Base-by-base conservation (phyloP, 2,797 vertebrate species). In the Lophotriccus pileatus region DNA sequence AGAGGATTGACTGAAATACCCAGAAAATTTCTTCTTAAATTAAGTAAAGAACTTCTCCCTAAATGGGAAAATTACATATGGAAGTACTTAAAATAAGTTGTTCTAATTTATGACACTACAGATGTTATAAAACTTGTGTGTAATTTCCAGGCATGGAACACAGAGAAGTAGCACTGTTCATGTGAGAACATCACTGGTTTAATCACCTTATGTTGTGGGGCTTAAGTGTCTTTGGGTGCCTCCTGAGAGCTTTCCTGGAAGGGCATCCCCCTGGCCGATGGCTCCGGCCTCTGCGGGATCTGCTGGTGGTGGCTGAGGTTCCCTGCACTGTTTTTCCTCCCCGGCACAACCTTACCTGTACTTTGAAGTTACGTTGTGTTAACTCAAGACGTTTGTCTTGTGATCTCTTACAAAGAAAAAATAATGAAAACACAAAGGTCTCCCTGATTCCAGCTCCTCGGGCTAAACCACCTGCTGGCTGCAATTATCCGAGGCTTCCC, bases 381-480 rank as follows among this genome's bases (percentile, higher is more conserved):
- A 75, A 77, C 64, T 68, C 24, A 20, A 69, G 62, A 52, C 1
- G 1, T 78, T 39, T 89, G 89, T 90, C 76, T 86, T 89, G 76
- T 90, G 79, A 84, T 93, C 76, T 91, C 47, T 85, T 79, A 73
- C 66, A 78, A 50, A 94, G 80, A 52, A 94, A 47, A 69, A 78
- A 34, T 78, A 79, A 94, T 63, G 90, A 30, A 90, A 90, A 86
- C 44, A 41, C 43, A 85, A 69, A 96, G 50, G n/a, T 81, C 36
- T 90, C 88, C 55, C 73, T 24, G 73, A 91, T 86, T 86, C n/a
- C 88, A 93, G 36, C 73, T 91, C 95, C 91, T 79, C 2, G 0
- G 94, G 95, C 93, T 91, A 69, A 93, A 86, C 90, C 83, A 94
- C 94, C 93, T 84, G 94, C 83, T 91, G 2, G 5, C 76, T 93